Conservation (phyloP, 2,797 vertebrate genomes). For the Acomys russatus region DNA sequence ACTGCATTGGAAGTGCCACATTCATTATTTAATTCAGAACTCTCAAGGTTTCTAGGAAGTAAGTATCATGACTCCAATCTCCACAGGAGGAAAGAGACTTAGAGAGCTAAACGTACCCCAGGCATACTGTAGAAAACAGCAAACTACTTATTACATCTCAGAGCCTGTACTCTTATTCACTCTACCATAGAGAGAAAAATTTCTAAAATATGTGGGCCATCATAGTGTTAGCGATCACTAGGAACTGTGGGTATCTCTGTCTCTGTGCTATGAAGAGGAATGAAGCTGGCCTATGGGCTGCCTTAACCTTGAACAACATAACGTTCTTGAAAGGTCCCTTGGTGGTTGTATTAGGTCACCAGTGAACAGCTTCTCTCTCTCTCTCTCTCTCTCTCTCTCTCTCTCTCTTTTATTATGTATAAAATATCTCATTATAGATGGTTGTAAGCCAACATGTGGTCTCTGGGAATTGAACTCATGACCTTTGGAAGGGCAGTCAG, state of each 20-base stretch:
- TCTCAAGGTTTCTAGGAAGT: not conserved
- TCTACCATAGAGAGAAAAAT: not conserved
- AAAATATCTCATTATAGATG: no score
- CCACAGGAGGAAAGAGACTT: not conserved
- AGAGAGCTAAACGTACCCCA: not conserved
- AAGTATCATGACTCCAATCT: not conserved
- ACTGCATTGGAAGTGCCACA: accelerated
- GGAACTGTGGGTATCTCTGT: not conserved
- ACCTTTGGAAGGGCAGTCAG: no score
- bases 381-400: conserved; percentile 51
- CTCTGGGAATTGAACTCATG: no score
- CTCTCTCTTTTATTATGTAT: no score
- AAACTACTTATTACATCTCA: not conserved
- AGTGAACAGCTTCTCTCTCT: not conserved
- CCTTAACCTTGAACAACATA: not conserved
- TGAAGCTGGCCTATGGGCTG: not conserved
- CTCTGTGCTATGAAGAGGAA: not conserved
- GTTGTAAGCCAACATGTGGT: no score
- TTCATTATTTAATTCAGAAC: not conserved
- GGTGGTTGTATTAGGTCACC: not conserved
- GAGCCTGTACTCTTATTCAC: not conserved
- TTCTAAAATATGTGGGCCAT: not conserved
- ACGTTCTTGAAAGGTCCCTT: not conserved
- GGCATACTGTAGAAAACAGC: not conserved
- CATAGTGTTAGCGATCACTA: not conserved